A percentile compares a stretch with the other conserved stretches of the same genome.
phyloP scores from a whole-genome alignment of 2,888 invertebrate genomes.

The Priocnemis perturbator region DNA sequence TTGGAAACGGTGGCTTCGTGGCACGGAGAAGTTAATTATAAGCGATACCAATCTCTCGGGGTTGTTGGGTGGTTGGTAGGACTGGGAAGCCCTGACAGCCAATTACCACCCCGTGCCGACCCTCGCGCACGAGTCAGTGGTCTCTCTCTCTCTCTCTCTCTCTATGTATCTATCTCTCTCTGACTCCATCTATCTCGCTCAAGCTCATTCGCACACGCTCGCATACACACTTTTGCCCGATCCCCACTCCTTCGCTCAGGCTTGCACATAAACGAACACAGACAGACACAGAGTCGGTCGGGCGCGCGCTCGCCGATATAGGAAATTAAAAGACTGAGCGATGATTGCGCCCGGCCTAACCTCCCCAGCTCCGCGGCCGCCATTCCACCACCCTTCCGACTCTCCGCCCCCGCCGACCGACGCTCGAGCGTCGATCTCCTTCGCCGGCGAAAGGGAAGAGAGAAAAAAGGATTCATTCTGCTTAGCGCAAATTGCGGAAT shows the following conservation, averaged over 20 bases:
- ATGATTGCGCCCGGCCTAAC: constrained; percentile 69
- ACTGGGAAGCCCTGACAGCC: constrained; percentile 75
- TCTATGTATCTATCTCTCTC: constrained; percentile 9
- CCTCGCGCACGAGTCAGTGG: constrained; percentile 57
- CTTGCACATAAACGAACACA: constrained; percentile 19
- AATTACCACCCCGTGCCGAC: constrained; percentile 74
- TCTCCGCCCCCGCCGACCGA: neutral
- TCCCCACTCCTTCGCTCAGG: constrained; percentile 1
- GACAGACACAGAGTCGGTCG: constrained; percentile 40
- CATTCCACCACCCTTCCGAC: constrained; percentile 29
- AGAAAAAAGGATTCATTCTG: constrained; percentile 66
- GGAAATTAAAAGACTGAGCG: constrained; percentile 75
- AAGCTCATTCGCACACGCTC: neutral
- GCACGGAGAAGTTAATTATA: constrained; percentile 76
- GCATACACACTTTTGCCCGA: constrained; percentile 5
- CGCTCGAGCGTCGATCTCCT: constrained; percentile 14
- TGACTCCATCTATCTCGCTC: constrained; percentile 3
- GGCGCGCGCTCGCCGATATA: constrained; percentile 65
- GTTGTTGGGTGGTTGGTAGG: constrained; percentile 72
- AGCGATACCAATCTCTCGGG: constrained; percentile 76
- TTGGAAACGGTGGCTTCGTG: constrained; percentile 73
- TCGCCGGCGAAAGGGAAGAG: constrained; percentile 8
- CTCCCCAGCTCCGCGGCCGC: constrained; percentile 30
- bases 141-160: constrained; percentile 19
- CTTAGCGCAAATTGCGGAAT: constrained; percentile 71